Conservation (phyloP, 2,113 vertebrate species). For the Tachuris rubrigastra region DNA sequence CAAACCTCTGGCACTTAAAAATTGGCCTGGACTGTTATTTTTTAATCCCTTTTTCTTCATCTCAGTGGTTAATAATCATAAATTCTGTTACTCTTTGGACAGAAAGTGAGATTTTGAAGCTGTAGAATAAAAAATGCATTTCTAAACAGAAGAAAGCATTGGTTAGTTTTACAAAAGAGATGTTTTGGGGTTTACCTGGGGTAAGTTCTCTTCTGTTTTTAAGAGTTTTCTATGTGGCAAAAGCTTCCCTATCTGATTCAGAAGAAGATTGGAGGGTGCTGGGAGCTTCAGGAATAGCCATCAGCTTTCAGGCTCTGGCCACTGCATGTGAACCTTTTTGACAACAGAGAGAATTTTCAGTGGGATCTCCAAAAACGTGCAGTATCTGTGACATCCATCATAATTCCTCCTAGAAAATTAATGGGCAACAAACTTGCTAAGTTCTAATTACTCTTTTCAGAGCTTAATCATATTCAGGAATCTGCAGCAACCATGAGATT, state of each 20-base stretch:
- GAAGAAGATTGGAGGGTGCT: neutral
- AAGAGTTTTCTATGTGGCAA: neutral
- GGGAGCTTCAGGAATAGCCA: neutral
- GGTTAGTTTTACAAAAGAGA: neutral
- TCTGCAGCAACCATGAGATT: neutral
- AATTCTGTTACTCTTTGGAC: neutral
- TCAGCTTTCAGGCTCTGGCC: neutral
- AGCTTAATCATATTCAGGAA: neutral
- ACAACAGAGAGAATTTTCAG: neutral
- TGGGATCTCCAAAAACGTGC: neutral
- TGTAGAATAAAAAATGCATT: neutral
- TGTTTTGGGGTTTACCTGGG: neutral
- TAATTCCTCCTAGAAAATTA: neutral
- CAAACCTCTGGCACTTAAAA: neutral
- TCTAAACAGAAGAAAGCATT: neutral
- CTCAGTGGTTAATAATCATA: neutral
- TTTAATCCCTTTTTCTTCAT: conserved; percentile 2
- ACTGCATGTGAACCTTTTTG: neutral
- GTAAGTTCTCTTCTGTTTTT: neutral
- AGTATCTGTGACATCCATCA: neutral
- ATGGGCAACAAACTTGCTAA: neutral
- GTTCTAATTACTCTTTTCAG: neutral
- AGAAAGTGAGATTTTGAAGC: neutral
- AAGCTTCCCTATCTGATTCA: neutral
- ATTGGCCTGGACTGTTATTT: neutral